These are phyloP conservation scores for Varanus komodoensis DNA, from an alignment of 2,113 vertebrate species.

Conservation along the genomic window DNA sequence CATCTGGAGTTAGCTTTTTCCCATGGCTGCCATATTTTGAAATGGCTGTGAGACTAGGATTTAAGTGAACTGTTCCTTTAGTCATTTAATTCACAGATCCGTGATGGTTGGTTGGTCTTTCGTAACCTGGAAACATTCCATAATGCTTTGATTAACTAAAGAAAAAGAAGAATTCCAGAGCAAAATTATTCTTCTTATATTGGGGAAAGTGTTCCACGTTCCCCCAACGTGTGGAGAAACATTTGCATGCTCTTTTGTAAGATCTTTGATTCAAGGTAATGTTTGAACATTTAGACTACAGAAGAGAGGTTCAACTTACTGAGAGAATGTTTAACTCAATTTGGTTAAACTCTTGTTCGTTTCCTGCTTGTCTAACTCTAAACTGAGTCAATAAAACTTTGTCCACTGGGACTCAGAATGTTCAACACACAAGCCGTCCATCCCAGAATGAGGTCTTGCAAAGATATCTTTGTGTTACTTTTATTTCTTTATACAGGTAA, in stretches of 20 bases:
- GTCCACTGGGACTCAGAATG: constrained; percentile 20
- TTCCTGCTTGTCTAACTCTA: constrained; percentile 42
- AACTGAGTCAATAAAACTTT: constrained; percentile 60
- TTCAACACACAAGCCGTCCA: constrained; percentile 20
- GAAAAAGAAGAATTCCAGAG: constrained; percentile 19
- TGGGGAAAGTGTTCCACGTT: fast-evolving
- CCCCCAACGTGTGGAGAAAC: constrained; percentile 43
- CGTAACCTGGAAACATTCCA: constrained; percentile 1
- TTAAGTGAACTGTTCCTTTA: not conserved
- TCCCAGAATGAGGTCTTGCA: constrained; percentile 55
- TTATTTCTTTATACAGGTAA: constrained; percentile 63
- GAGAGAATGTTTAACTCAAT: constrained; percentile 76
- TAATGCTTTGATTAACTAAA: constrained; percentile 6
- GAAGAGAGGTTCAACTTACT: constrained; percentile 22
- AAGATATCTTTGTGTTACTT: constrained; percentile 62
- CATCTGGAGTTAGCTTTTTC: not conserved
- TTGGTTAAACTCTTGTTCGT: constrained; percentile 44
- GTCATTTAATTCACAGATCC: not conserved
- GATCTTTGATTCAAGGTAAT: constrained; percentile 55
- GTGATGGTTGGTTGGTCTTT: not conserved
- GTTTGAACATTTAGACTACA: constrained; percentile 51
- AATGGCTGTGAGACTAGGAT: not conserved
- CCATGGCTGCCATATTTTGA: not conserved
- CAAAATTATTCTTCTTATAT: constrained; percentile 2
- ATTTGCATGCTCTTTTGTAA: constrained; percentile 68